phyloP scores from a whole-genome alignment of 1,140 invertebrate species.

The Aphidius ervi region DNA sequence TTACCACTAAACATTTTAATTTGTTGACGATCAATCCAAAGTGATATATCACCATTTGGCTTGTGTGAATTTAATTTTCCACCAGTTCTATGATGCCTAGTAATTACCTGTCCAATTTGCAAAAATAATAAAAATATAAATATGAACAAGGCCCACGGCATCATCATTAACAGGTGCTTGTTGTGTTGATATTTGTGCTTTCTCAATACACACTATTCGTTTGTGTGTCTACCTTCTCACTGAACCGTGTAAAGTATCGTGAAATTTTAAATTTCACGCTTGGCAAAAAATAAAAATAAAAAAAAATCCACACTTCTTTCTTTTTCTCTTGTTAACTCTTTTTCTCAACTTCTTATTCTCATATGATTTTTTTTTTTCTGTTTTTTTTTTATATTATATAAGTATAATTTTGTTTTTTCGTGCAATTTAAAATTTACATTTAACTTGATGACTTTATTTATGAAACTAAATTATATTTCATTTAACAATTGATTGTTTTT shows the following conservation, averaged over 20 bases:
- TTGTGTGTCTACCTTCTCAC: neutral
- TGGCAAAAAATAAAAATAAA: neutral
- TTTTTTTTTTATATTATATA: neutral
- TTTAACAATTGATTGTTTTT: neutral
- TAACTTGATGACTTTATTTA: neutral
- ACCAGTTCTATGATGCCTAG: constrained; percentile 37
- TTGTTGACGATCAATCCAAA: constrained; percentile 86
- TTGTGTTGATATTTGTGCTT: constrained; percentile 10
- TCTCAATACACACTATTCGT: constrained; percentile 9
- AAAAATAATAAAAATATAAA: constrained; percentile 34
- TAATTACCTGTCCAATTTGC: constrained; percentile 28
- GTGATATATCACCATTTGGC: constrained; percentile 64
- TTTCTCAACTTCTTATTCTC: neutral
- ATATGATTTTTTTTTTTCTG: neutral
- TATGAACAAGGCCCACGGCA: constrained; percentile 40
- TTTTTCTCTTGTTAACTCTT: neutral
- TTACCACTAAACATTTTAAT: constrained; percentile 85
- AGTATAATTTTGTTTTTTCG: neutral
- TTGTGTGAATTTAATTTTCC: constrained; percentile 34
- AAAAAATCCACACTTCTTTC: neutral
- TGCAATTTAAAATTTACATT: neutral
- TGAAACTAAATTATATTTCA: neutral
- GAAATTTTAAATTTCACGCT: constrained; percentile 29
- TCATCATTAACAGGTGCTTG: constrained; percentile 24
- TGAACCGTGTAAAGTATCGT: constrained; percentile 17